Evolutionary conservation across 2,113 vertebrate species (phyloP).

Genomic region (Dipodomys stephensi): DNA sequence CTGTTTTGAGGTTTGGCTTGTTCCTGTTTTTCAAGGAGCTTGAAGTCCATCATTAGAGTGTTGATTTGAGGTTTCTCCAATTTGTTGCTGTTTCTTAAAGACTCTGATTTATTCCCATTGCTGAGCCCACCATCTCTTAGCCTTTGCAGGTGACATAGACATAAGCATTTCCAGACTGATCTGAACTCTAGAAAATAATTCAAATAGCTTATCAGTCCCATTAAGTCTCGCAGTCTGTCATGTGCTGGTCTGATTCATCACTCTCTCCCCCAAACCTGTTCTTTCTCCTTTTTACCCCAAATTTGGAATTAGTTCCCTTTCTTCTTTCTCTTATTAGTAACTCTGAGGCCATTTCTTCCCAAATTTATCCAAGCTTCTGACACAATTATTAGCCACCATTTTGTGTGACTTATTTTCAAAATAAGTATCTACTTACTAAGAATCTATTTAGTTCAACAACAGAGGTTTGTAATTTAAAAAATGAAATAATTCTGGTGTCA

Average conservation of each 20-base stretch:
- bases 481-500: not conserved
- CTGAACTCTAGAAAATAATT: not conserved
- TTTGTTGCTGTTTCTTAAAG: not conserved
- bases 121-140: not conserved
- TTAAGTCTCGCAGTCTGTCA: not conserved
- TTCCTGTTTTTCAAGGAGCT: too few species aligned
- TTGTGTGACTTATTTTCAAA: not conserved
- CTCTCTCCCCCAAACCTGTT: not conserved
- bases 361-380: not conserved
- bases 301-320: not conserved
- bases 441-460: not conserved
- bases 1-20: too few species aligned
- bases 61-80: too few species aligned
- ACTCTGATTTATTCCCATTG: not conserved
- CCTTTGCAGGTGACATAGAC: not conserved
- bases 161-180: not conserved
- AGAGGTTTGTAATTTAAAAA: constrained; percentile 31
- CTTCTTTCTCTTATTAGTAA: not conserved
- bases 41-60: too few species aligned
- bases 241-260: not conserved
- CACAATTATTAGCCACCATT: not conserved
- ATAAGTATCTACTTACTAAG: not conserved
- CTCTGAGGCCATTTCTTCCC: not conserved
- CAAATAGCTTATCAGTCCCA: not conserved
- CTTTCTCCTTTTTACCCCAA: not conserved